These are phyloP conservation scores for Epizoanthus scotinus DNA, from an alignment of 92 coral and sea anemone genomes.

Conservation along the genomic window DNA sequence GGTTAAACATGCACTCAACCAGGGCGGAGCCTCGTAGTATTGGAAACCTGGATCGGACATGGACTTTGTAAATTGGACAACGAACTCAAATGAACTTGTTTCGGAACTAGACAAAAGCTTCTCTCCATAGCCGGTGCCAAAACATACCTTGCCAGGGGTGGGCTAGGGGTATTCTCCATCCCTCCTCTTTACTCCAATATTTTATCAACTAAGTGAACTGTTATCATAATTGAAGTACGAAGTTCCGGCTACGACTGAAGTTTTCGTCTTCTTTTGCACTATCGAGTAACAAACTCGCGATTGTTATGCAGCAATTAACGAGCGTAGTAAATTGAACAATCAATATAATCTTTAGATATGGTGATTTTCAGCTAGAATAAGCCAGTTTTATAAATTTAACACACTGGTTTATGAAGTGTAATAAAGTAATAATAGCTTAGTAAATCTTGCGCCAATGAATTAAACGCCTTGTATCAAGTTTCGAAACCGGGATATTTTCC, in stretches of 20 bases:
- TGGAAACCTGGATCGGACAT: slow-evolving; percentile 3
- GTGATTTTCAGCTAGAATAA: neutral
- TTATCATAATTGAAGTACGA: neutral
- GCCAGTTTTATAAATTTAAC: slow-evolving; percentile 9
- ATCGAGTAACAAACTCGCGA: neutral
- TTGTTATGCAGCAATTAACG: neutral
- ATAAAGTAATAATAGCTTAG: neutral
- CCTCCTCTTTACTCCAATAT: neutral
- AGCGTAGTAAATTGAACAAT: neutral
- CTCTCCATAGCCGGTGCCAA: neutral
- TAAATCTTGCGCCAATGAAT: neutral
- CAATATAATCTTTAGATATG: neutral
- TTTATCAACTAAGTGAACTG: neutral
- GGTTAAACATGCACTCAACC: slow-evolving; percentile 8
- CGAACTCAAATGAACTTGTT: slow-evolving; percentile 2
- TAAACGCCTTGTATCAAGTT: neutral
- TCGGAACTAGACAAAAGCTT: neutral
- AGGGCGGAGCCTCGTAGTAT: slow-evolving; percentile 32
- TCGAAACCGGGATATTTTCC: neutral
- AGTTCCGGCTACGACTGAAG: neutral
- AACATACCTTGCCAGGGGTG: neutral
- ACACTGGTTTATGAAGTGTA: neutral
- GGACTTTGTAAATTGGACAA: slow-evolving; percentile 44
- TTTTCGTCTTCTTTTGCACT: neutral
- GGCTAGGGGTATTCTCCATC: too few relatives aligned